Evolutionary conservation across 2,888 invertebrate genomes (phyloP), one percentile per base, ranked within the genome.

Genomic region (Elmis aenea): DNA sequence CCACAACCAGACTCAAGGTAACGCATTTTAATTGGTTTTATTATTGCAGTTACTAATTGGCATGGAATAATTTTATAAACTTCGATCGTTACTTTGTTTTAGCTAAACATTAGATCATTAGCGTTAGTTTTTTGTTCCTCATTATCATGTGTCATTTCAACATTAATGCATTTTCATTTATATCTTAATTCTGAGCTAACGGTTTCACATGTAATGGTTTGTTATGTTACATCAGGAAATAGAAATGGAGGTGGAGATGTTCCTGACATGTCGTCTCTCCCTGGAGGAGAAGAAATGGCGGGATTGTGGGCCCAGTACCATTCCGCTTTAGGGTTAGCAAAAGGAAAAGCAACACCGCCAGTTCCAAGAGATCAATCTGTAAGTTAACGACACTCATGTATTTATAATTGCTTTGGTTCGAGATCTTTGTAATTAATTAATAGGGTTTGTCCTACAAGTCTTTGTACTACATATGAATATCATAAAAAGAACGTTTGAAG

Each of bases 221-320:
- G n/a, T n/a, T n/a, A n/a, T n/a, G n/a, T n/a, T n/a, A n/a, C n/a
- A n/a, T n/a, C 18, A 61, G 65, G 62, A 45, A 64, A 65, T 55
- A 50, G 66, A 52, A 67, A 67, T 50, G 62, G 67, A 26, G 61
- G 59, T 39, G 64, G 61, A 25, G 70, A 70, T 18, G 65, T 72
- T 23, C 68, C 70, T 16, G 73, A 68, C 55, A 53, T 74, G 45
- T 72, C 73, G 9, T 58, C 66, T 9, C 66, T 72, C 22, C 64
- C 69, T 22, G 69, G 69, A 8, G 77, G 78, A 5, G 82, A 82
- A 64, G 82, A 82, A 61, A 82, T 87, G 75, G 85, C 86, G 2
- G 85, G 85, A 18, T 72, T 87, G n/a, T 89, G 88, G 88, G 85
- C 87, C 3, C 85, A 86, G 41, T 88, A 87, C 66, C 84, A 85